phyloP scores from a whole-genome alignment of 2,113 vertebrate species.

The Dipodomys spectabilis region DNA sequence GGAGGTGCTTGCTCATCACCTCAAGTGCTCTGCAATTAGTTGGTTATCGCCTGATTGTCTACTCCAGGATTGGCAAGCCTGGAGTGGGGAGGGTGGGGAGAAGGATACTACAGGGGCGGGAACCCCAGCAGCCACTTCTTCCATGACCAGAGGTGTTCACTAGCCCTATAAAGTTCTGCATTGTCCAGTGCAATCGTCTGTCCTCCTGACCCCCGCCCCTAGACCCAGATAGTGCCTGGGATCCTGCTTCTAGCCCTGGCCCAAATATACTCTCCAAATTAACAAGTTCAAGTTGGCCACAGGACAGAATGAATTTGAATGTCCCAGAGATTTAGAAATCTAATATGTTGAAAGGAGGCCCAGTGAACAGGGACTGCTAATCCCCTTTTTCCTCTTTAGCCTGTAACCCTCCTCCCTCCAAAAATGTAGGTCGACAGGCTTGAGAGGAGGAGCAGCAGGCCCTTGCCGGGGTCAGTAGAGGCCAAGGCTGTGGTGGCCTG shows the following conservation, averaged over 20 bases:
- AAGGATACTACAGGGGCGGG: background rate
- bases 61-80: background rate
- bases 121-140: background rate
- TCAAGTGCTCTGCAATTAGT: slow-evolving; percentile 3
- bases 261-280: background rate
- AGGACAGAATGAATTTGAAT: background rate
- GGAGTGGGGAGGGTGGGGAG: no score
- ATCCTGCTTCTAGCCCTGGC: background rate
- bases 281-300: background rate
- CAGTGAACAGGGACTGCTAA: background rate
- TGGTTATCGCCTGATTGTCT: slow-evolving; percentile 18
- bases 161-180: accelerated
- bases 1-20: background rate
- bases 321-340: background rate
- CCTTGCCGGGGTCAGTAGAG: background rate
- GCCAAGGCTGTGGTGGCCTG: background rate
- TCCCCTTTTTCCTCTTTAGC: background rate
- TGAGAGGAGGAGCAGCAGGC: background rate
- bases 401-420: background rate
- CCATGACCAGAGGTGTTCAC: background rate
- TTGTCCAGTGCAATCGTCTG: background rate
- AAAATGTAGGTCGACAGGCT: background rate
- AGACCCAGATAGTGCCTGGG: background rate
- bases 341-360: background rate
- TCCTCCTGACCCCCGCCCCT: background rate